phyloP scores from a whole-genome alignment of 2,113 vertebrate genomes.

The Lycaon pictus region DNA sequence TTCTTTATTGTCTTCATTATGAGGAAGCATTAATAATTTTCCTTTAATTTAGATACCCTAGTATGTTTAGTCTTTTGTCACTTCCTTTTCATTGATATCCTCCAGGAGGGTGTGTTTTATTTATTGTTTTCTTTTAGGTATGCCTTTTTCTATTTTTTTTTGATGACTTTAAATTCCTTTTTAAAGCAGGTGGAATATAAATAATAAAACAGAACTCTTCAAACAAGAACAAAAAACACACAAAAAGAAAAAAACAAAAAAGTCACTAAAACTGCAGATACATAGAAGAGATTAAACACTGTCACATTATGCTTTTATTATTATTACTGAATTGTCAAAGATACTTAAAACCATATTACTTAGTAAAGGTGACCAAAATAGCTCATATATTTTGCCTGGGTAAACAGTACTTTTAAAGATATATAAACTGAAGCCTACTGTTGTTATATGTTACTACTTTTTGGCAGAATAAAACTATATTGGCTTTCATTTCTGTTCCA shows the following conservation, averaged over 20 bases:
- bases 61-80: neutral
- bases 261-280: neutral
- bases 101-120: neutral
- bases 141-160: neutral
- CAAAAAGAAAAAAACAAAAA: neutral
- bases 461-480: neutral
- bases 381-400: neutral
- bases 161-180: conserved; percentile 1
- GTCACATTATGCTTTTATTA: conserved; percentile 26
- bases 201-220: conserved; percentile 17
- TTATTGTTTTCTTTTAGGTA: neutral
- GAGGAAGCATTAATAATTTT: neutral
- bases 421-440: neutral
- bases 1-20: neutral
- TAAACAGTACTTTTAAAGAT: neutral
- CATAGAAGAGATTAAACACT: neutral
- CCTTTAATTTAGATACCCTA: neutral
- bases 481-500: conserved; percentile 4
- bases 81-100: neutral
- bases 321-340: neutral
- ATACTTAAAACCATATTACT: neutral
- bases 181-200: conserved; percentile 10
- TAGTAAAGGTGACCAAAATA: neutral
- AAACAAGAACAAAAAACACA: neutral
- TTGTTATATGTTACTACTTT: neutral